Evolutionary conservation across 2,797 vertebrate genomes (phyloP), one percentile per base, ranked within the genome.

Genomic region (Setipinna tenuifilis): DNA sequence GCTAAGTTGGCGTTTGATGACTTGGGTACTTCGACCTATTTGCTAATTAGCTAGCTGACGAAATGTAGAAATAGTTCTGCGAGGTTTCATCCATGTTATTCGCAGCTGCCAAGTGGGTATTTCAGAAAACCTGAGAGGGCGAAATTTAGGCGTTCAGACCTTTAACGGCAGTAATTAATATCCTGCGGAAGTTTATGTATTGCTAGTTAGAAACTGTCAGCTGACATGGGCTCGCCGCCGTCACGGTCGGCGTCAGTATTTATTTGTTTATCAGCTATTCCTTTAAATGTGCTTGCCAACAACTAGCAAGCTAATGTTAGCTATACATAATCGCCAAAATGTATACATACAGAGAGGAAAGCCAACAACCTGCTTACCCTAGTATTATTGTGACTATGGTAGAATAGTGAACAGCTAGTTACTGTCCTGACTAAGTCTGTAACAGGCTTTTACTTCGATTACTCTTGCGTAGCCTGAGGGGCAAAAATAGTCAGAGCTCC

Each of bases 231-330:
- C 68, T 75, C 16, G 31, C 14, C 14, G 4, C 46, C 50, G 50
- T 65, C 16, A 41, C 68, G 16, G 16, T 19, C 28, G 25, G 25
- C 62, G 68, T 75, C 16, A 17, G 35, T 75, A 14, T 71, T 28
- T 68, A 31, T 71, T 75, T 75, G 31, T 75, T 75, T 75, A 35
- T 75, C 6, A 35, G 68, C 31, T 35, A 75, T 16, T 75, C 23
- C 25, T 14, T 6, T 35, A 75, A 4, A 5, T 75, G 68, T 41
- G 68, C 31, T 35, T 75, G 68, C 5, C 31, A 35, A 75, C 16
- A 75, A 75, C 28, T 41, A 75, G 68, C 68, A 68, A 68, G 62
- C 62, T 68, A 68, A 68, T 14, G 23, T 75, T 75, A 75, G 68
- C 68, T 25, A 31, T 12, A 54, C 7, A 54, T 3, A 75, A 31